Conservation (phyloP, 2,888 invertebrate genomes). For the Caenorhabditis uteleia region DNA sequence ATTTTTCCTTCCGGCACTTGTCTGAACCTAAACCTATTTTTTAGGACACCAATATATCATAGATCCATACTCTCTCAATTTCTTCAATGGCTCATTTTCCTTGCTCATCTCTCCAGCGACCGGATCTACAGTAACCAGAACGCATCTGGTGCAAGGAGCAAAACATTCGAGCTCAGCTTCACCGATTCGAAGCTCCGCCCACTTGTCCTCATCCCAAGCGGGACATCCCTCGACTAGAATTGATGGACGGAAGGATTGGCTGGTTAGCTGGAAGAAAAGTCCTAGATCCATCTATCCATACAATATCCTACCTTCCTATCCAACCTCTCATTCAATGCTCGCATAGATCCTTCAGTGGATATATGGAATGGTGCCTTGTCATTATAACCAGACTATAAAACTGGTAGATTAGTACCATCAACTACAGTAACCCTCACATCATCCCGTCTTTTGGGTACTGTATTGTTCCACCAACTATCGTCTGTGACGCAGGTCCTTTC, state of each 20-base stretch:
- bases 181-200: constrained; percentile 42
- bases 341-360: constrained; percentile 32
- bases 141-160: constrained; percentile 47
- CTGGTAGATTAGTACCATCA: no score
- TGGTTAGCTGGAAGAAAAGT: neutral
- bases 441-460: constrained; percentile 45
- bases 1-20: constrained; percentile 46
- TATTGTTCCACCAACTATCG: constrained; percentile 44
- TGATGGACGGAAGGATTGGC: constrained; percentile 45
- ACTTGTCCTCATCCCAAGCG: constrained; percentile 54
- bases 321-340: constrained; percentile 37
- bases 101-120: constrained; percentile 37
- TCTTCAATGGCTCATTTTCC: constrained; percentile 38
- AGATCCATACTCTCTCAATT: constrained; percentile 19
- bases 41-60: no score
- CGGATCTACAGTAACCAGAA: constrained; percentile 42
- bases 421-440: constrained; percentile 34
- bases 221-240: constrained; percentile 34
- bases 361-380: constrained; percentile 45
- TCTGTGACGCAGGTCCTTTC: constrained; percentile 35
- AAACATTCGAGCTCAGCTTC: constrained; percentile 44
- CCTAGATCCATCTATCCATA: neutral
- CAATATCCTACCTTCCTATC: constrained; percentile 7
- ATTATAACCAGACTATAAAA: constrained; percentile 42
- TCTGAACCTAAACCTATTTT: constrained; percentile 27